Evolutionary conservation across 2,797 vertebrate species (phyloP).

Genomic region (Pantherophis alleghaniensis): DNA sequence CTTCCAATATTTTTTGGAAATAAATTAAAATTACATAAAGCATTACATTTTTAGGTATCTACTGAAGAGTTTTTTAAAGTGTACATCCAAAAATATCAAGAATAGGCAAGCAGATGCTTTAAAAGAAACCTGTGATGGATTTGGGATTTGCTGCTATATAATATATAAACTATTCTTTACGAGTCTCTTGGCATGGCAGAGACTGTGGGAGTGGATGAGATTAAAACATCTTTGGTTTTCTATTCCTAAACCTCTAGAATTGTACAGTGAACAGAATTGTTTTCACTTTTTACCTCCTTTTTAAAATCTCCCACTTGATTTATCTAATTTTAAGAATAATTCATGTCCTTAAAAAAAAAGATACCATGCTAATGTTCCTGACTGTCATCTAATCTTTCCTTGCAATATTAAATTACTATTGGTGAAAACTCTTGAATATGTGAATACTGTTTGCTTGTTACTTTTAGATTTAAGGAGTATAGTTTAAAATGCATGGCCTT

Average conservation of each 20-base stretch:
- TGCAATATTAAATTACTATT: neutral
- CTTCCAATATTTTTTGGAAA: neutral
- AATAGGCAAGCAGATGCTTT: neutral
- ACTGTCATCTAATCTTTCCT: constrained; percentile 13
- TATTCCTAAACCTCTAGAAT: neutral
- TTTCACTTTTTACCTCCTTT: neutral
- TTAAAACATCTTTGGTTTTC: neutral
- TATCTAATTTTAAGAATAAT: neutral
- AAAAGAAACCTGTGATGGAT: neutral
- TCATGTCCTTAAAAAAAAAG: neutral
- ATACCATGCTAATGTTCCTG: neutral
- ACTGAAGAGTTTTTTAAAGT: neutral
- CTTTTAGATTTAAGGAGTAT: constrained; percentile 36
- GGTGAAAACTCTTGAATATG: constrained; percentile 10
- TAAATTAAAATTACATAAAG: neutral
- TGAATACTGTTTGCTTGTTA: neutral
- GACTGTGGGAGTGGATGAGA: neutral
- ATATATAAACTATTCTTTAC: neutral
- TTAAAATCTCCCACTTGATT: neutral
- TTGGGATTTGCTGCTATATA: neutral
- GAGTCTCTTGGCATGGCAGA: neutral
- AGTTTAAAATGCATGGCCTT: constrained; percentile 48
- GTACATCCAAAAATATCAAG: neutral
- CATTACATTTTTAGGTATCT: neutral
- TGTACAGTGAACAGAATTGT: neutral